Percentiles rank a stretch among this genome's conserved stretches.
phyloP scores from a whole-genome alignment of 2,113 vertebrate species.

The Nycticebus coucang region DNA sequence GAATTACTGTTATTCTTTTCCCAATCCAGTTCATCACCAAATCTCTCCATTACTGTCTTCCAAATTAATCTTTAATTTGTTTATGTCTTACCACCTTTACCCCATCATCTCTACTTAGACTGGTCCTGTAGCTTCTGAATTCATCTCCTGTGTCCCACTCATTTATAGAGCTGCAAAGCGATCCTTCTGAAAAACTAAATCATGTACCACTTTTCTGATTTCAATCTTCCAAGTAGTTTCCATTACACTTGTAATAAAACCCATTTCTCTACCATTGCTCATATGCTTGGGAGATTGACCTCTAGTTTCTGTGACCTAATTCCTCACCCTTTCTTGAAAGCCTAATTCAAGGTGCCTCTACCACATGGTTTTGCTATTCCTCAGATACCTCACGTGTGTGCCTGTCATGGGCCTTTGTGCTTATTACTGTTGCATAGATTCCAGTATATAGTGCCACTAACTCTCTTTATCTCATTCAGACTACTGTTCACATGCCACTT shows the following conservation, averaged over 20 bases:
- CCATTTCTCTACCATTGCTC: not conserved
- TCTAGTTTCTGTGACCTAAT: not conserved
- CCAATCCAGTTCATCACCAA: not conserved
- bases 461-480: not conserved
- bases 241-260: not conserved
- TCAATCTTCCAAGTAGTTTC: not conserved
- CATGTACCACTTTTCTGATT: not conserved
- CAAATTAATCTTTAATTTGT: constrained; percentile 2
- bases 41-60: not conserved
- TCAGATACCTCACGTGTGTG: not conserved
- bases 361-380: not conserved
- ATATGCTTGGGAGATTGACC: not conserved
- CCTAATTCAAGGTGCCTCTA: not conserved
- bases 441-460: not conserved
- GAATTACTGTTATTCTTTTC: too few relatives aligned
- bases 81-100: not conserved
- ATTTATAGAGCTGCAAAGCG: not conserved
- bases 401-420: not conserved
- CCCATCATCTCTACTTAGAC: not conserved
- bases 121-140: not conserved
- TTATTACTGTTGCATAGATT: not conserved
- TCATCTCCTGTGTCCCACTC: not conserved
- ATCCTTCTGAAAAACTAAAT: constrained; percentile 36
- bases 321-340: constrained; percentile 13
- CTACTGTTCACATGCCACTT: not conserved